Conservation (phyloP, 2,797 vertebrate species). For the Limnodromus scolopaceus region DNA sequence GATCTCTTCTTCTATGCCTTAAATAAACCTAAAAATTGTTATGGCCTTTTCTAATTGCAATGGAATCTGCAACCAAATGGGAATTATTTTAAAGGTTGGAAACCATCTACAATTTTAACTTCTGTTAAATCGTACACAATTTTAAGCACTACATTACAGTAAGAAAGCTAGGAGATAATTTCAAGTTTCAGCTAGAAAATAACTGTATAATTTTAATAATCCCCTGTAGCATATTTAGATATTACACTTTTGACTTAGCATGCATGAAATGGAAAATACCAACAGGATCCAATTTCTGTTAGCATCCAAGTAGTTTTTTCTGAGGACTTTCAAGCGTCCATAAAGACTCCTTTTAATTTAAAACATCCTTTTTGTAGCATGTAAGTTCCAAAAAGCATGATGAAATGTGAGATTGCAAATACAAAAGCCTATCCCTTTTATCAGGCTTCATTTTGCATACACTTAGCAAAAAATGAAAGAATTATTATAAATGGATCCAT, state of each 20-base stretch:
- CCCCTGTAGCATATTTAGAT: conserved; percentile 2
- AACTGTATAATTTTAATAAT: not conserved
- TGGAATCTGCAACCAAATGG: conserved; percentile 14
- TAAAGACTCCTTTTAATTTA: not conserved
- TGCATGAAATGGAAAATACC: not conserved
- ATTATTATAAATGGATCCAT: not conserved
- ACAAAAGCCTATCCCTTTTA: conserved; percentile 1
- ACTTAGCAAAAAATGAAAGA: not conserved
- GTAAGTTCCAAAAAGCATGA: not conserved
- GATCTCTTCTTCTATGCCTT: not conserved
- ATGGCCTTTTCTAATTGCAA: conserved; percentile 11
- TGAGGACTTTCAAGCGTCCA: not conserved
- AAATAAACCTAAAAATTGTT: conserved; percentile 30
- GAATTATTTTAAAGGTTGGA: conserved; percentile 27
- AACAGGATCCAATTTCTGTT: conserved; percentile 1
- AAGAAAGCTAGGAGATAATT: not conserved
- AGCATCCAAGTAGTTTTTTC: not conserved
- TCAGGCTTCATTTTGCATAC: not conserved
- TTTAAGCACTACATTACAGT: not conserved
- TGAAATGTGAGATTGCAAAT: not conserved
- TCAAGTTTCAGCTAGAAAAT: not conserved
- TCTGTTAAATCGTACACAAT: not conserved
- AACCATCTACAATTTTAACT: not conserved
- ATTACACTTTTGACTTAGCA: conserved; percentile 4
- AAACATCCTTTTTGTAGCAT: not conserved